Conservation (phyloP, 2,113 vertebrate genomes). For the Spea bombifrons region DNA sequence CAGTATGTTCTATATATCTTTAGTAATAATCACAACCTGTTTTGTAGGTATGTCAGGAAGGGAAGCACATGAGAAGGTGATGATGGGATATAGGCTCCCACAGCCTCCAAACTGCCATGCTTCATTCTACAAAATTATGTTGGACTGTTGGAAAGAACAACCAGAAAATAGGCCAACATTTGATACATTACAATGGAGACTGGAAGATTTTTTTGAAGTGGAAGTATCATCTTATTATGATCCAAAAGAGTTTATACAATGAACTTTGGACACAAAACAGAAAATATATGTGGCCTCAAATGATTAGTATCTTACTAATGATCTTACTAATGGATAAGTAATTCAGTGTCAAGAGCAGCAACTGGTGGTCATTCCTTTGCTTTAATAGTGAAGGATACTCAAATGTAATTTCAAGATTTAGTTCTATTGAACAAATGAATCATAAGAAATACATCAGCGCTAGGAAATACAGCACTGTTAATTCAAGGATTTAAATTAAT, state of each 20-base stretch:
- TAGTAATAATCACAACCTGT: not conserved
- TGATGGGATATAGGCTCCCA: constrained; percentile 75
- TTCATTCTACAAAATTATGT: constrained; percentile 78
- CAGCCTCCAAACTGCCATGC: constrained; percentile 71
- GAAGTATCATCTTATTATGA: constrained; percentile 58
- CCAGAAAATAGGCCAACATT: constrained; percentile 75
- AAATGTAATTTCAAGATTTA: constrained; percentile 10
- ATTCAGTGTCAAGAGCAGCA: not conserved
- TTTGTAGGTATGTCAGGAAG: constrained; percentile 72
- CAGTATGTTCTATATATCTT: not conserved
- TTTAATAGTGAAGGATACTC: constrained; percentile 11
- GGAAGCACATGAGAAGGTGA: constrained; percentile 76
- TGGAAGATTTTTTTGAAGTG: constrained; percentile 77
- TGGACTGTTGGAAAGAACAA: constrained; percentile 75
- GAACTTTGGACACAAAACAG: not conserved
- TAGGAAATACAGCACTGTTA: not conserved
- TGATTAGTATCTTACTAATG: not conserved
- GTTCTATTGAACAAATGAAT: not conserved
- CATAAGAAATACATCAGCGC: not conserved
- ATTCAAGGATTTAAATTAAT: not conserved
- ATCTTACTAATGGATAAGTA: not conserved
- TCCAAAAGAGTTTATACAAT: constrained; percentile 36
- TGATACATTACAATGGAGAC: constrained; percentile 71
- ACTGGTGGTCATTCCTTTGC: not conserved
- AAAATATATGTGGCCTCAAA: not conserved